Percentiles rank a stretch among this genome's conserved stretches.
phyloP scores from a whole-genome alignment of 1,140 invertebrate species.

The Platorchestia sp. region DNA sequence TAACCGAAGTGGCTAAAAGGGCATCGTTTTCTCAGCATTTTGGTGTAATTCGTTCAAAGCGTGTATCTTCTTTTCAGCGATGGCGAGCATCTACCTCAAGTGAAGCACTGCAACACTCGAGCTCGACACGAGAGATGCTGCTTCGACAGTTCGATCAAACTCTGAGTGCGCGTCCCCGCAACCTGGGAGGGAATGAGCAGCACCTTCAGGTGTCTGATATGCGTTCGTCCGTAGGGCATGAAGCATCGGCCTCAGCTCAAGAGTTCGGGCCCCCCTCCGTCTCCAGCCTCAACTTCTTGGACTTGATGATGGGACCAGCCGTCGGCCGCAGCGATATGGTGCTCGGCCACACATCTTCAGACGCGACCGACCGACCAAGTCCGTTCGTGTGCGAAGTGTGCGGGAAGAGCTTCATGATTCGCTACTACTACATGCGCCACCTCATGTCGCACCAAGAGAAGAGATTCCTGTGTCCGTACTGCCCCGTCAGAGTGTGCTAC shows the following conservation, averaged over 20 bases:
- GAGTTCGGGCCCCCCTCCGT: background rate
- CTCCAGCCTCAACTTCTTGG: background rate
- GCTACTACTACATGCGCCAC: constrained; percentile 66
- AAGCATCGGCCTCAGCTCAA: background rate
- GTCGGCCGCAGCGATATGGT: constrained; percentile 26
- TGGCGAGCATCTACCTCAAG: constrained; percentile 6
- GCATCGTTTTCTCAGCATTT: background rate
- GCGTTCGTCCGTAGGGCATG: background rate
- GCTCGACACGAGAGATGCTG: background rate
- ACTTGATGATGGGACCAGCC: constrained; percentile 49
- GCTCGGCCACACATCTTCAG: background rate
- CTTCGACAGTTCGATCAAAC: background rate
- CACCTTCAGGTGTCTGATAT: background rate
- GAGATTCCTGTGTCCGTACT: constrained; percentile 65
- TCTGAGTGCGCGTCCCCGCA: background rate
- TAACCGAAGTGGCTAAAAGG: background rate
- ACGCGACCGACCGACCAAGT: background rate
- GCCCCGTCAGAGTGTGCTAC: constrained; percentile 62
- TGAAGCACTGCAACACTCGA: background rate
- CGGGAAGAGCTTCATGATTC: constrained; percentile 64
- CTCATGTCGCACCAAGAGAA: constrained; percentile 64
- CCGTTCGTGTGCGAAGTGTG: constrained; percentile 63
- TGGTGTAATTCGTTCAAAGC: constrained; percentile 27
- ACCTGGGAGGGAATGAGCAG: background rate
- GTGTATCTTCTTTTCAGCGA: constrained; percentile 47